Conservation (phyloP, 2,888 invertebrate species). For the Mamestra brassicae region DNA sequence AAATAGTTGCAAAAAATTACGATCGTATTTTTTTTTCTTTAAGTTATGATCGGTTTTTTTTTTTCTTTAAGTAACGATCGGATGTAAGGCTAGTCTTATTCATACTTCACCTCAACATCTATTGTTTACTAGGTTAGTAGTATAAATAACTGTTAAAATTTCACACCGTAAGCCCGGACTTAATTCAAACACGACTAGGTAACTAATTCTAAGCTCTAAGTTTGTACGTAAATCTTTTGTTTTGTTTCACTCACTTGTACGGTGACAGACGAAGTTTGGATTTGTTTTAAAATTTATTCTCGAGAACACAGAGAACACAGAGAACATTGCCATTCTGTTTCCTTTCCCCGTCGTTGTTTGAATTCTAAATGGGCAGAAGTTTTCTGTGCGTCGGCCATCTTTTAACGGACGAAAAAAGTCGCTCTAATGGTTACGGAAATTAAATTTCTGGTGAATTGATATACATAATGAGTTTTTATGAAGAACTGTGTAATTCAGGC, state of each 20-base stretch:
- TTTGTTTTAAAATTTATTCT: constrained; percentile 89
- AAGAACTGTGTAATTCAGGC: constrained; percentile 52
- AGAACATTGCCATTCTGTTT: constrained; percentile 81
- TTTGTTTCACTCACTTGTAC: constrained; percentile 82
- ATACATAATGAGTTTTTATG: constrained; percentile 66
- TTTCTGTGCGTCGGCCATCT: constrained; percentile 70
- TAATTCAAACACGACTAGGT: constrained; percentile 75
- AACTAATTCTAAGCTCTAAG: constrained; percentile 85
- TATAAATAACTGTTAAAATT: constrained; percentile 63
- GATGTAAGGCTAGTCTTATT: constrained; percentile 7
- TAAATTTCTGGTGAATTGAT: constrained; percentile 69
- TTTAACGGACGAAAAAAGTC: constrained; percentile 72
- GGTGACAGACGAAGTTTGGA: constrained; percentile 84
- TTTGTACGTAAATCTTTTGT: constrained; percentile 88
- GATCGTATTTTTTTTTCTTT: too few species aligned
- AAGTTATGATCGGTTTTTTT: too few species aligned
- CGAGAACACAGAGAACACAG: constrained; percentile 59
- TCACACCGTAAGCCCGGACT: constrained; percentile 51
- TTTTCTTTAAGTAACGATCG: too few species aligned
- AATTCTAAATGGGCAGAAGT: constrained; percentile 84
- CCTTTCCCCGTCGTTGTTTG: constrained; percentile 84
- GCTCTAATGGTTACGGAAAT: constrained; percentile 74
- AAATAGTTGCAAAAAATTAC: too few species aligned
- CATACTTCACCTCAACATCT: constrained; percentile 16
- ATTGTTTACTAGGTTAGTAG: constrained; percentile 32